Evolutionary conservation across 2,888 invertebrate species (phyloP).

Genomic region (Odontomyia ornata): DNA sequence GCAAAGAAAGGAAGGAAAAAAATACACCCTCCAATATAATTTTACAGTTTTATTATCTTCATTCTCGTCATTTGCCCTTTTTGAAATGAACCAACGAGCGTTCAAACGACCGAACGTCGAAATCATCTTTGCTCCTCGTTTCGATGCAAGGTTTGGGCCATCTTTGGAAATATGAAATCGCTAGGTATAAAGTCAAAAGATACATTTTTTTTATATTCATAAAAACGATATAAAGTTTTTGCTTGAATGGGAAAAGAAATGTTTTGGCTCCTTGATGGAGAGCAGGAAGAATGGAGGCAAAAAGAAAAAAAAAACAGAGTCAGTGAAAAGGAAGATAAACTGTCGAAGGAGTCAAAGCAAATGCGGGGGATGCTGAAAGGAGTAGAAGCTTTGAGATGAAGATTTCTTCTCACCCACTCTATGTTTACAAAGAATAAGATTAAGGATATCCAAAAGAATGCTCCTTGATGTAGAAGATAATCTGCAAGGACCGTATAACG

Average conservation of each 20-base stretch:
- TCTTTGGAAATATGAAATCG: constrained; percentile 15
- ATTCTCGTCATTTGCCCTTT: constrained; percentile 18
- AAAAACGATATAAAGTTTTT: constrained; percentile 32
- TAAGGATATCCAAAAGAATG: constrained; percentile 12
- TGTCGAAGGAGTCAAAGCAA: not conserved
- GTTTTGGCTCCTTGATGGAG: not conserved
- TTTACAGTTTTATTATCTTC: constrained; percentile 23
- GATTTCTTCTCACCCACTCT: not conserved
- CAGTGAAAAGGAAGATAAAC: not conserved
- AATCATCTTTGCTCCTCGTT: not conserved
- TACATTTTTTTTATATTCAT: constrained; percentile 23
- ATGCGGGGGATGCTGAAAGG: not conserved
- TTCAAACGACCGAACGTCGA: not conserved
- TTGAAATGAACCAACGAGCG: not conserved
- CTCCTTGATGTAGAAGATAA: constrained; percentile 27
- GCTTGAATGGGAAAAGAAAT: constrained; percentile 12
- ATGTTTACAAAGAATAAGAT: not conserved
- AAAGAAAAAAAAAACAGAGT: no score
- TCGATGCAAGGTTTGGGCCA: not conserved
- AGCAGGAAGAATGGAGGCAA: not conserved
- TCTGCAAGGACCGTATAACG: constrained; percentile 17
- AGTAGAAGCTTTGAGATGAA: not conserved
- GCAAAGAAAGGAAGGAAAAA: not conserved
- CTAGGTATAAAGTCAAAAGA: constrained; percentile 9
- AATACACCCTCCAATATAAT: constrained; percentile 13